Base-by-base conservation (phyloP, 2,888 invertebrate species). In the Troglohyphantes excavatus region DNA sequence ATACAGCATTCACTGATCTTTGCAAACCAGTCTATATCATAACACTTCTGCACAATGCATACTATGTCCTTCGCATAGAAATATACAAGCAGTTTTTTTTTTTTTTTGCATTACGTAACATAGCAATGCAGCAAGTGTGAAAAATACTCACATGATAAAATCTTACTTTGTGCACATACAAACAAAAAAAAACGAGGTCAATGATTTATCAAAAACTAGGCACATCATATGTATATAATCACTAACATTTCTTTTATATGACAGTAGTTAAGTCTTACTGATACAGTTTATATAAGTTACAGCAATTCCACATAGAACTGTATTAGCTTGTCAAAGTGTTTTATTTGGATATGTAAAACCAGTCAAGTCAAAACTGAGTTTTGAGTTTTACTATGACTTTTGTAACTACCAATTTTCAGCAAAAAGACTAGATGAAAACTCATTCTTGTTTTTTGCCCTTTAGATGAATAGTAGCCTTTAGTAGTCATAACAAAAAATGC, bases 151-250 rank as follows among this genome's bases (percentile, higher is more conserved):
- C 59, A 79, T 21, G 68, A 33, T 79, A 79, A 87, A 87, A 88
- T 43, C 79, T 75, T 72, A 68, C 65, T 76, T 82, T 81, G 82
- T 88, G 88, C 81, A 88, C 75, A 76, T 76, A 82, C 72, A 88
- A 88, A 88, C 68, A 17, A 59, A 88, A 88, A 27, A 67, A 82
- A 88, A 53, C n/a, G 63, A 79, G 61, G 53, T 81, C 68, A 81
- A 65, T 59, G 72, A 82, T 67, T 82, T 88, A 88, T 88, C 53
- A 88, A 88, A 78, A 88, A 88, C 88, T 88, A 88, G 88, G 88
- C 88, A 88, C 88, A 82, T 86, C 63, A 79, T 86, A 70, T 88
- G 82, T 82, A 39, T 63, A 27, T 70, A 88, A 81, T 82, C 82
- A 88, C 87, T 82, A 88, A 88, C 53, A 82, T 53, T 59, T 61